Percentiles rank a stretch among this genome's conserved stretches.
phyloP scores from a whole-genome alignment of 2,113 vertebrate genomes.

The Promerops cafer region DNA sequence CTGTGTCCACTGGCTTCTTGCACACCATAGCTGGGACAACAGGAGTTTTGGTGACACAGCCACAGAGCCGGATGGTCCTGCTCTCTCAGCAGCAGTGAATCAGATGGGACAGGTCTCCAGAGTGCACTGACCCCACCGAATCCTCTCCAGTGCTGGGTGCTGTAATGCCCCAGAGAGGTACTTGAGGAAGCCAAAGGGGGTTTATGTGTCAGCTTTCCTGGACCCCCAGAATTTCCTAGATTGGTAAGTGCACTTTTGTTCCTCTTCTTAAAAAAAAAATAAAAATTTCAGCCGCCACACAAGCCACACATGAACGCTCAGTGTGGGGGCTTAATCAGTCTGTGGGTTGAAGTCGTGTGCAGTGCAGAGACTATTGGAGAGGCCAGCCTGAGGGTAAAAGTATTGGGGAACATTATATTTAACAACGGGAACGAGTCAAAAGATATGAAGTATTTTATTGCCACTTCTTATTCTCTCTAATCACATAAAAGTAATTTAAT shows the following conservation, averaged over 20 bases:
- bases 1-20: not conserved
- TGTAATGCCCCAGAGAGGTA: accelerated
- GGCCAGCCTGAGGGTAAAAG: not conserved
- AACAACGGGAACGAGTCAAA: not conserved
- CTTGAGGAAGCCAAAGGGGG: not conserved
- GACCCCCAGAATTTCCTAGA: not conserved
- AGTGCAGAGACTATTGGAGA: not conserved
- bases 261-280: not conserved
- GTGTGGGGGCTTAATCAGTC: not conserved
- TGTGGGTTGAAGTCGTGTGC: not conserved
- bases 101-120: not conserved
- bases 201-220: not conserved
- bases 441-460: not conserved
- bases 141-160: accelerated
- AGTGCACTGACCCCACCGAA: accelerated
- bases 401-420: not conserved
- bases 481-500: not conserved
- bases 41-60: not conserved
- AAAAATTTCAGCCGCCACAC: not conserved
- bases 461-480: not conserved
- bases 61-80: accelerated
- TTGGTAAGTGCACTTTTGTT: not conserved
- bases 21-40: not conserved
- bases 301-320: not conserved
- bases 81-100: accelerated